Evolutionary conservation across 2,888 invertebrate genomes (phyloP), one percentile per base, ranked within the genome.

Genomic region (Cephus spinipes): DNA sequence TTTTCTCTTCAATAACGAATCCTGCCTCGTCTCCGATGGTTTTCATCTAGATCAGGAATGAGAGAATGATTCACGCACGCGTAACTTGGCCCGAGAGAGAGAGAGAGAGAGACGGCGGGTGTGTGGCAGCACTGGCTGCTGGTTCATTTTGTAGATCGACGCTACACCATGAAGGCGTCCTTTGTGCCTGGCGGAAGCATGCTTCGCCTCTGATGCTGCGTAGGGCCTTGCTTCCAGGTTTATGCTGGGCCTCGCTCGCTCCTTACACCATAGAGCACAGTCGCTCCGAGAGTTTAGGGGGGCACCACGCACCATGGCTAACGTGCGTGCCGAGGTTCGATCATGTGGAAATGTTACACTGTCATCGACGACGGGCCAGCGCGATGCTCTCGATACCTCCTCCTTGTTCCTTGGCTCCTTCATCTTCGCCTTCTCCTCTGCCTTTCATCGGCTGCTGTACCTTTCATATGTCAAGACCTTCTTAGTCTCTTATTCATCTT

Each of bases 101-200:
- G 36, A 4, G 36, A 12, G 36, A 36, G 36, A 36, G 36, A 12
- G 36, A 12, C 69, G 36, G 75, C 33, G 30, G 75, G 11, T 68
- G 40, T 34, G 68, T 73, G 32, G 69, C 40, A 40, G 40, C 4
- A 40, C 40, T 40, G 40, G 40, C 40, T 12, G 73, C 73, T 73
- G 33, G 73, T 11, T 73, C 34, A 73, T 35, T 32, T 32, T 32
- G 73, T 73, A 73, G 31, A 73, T 75, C 68, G 76, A 78, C 74
- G 79, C 32, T 78, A 32, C 74, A 76, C 82, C 82, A 90, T 90
- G 88, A 90, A 90, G 87, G 90, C 86, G 78, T 87, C 80, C 90
- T 90, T 90, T 90, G 90, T 90, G 83, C 84, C 83, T 85, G 85
- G 85, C 90, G 90, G 90, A 90, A 90, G 89, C 87, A 89, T 90